Evolutionary conservation across 2,888 invertebrate genomes (phyloP), one percentile per base, ranked within the genome.

Genomic region (Scaptomyza parva): DNA sequence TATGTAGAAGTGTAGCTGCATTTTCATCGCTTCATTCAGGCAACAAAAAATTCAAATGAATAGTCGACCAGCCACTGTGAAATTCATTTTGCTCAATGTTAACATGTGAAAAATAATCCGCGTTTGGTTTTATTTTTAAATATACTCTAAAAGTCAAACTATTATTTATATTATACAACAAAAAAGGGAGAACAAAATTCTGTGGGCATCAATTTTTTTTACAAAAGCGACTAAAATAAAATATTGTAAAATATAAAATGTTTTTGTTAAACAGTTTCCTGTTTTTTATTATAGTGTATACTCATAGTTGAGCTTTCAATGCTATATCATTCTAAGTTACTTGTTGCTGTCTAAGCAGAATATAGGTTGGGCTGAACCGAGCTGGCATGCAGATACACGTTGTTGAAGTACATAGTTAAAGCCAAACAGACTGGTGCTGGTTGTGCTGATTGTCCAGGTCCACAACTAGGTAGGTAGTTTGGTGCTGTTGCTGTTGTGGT

Each of bases 11-110:
- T 51, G 51, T 48, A 14, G 14, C 14, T 57, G 50, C 57, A 40
- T 47, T 57, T 54, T 50, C 14, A 54, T 41, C 28, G 40, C 50
- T 39, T 43, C 39, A 39, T 51, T 47, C 37, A 57, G 26, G 54
- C 45, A 30, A 45, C 54, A 20, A 60, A 57, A 74, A 74, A 77
- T 74, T 66, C 53, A 71, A 60, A 83, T 71, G 66, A 81, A 80
- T 75, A 70, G 60, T 69, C 79, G 64, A 78, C 63, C 71, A 50
- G 58, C 53, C 41, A 59, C 64, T 64, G 69, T 71, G 74, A 74
- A 75, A 82, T 77, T 77, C 55, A 72, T 70, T 78, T 76, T 76
- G 76, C 80, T 68, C 84, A 85, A 85, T 88, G 84, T 76, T 83
- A 83, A 67, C 64, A 67, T 64, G 71, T 70, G 67, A 62, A 80